phyloP scores from a whole-genome alignment of 1,140 invertebrate genomes.

The Heliconius congener region DNA sequence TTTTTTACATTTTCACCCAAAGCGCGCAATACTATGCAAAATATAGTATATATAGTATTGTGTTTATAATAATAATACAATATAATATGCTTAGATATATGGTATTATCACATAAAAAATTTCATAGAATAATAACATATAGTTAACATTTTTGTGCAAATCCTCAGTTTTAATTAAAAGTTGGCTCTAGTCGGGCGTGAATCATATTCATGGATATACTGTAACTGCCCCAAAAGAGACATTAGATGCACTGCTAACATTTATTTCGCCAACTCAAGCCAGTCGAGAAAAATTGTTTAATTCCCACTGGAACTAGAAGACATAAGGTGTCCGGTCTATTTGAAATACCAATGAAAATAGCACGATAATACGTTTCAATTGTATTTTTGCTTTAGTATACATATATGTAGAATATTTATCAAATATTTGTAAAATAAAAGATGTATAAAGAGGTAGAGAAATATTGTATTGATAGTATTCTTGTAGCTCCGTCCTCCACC shows the following conservation, averaged over 20 bases:
- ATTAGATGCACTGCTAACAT: conserved; percentile 45
- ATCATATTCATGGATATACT: conserved; percentile 55
- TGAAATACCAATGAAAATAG: neutral
- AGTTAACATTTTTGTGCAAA: conserved; percentile 38
- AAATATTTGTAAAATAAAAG: neutral
- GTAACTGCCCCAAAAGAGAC: conserved; percentile 56
- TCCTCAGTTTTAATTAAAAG: conserved; percentile 61
- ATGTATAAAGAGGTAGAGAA: no score
- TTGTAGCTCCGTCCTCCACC: no score
- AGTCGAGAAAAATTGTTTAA: conserved; percentile 23
- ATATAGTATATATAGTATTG: no score
- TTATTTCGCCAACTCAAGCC: conserved; percentile 20
- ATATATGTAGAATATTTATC: neutral
- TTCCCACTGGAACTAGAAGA: neutral
- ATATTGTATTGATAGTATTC: no score
- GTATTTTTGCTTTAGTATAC: neutral
- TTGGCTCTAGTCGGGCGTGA: conserved; percentile 50
- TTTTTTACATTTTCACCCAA: no score
- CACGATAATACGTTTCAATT: neutral
- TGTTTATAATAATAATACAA: neutral
- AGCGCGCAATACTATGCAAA: no score
- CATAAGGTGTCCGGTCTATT: neutral
- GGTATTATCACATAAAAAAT: neutral
- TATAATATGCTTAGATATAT: neutral
- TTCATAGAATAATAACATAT: neutral